Percentiles rank a stretch among this genome's conserved stretches.
These are phyloP conservation scores for Myanophis thanlyinensis DNA, from an alignment of 2,113 vertebrate species.

Conservation along the genomic window DNA sequence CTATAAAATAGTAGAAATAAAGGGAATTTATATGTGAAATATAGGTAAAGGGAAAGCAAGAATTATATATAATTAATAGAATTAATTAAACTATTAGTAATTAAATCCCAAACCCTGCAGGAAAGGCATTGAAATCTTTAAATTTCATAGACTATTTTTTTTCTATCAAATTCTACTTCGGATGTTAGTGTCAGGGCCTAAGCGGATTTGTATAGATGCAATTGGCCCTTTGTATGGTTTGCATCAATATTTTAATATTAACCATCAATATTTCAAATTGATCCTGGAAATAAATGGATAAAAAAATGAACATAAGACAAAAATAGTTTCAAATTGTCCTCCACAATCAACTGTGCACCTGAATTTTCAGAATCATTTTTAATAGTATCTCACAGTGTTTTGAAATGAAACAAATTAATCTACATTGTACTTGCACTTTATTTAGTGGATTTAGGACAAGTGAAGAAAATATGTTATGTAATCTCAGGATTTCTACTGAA, in stretches of 20 bases:
- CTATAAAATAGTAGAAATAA: not conserved
- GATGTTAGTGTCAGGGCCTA: not conserved
- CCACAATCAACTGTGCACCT: not conserved
- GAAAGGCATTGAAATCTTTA: not conserved
- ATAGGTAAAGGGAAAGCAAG: not conserved
- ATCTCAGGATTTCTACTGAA: not conserved
- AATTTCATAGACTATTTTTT: not conserved
- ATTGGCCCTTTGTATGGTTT: not conserved
- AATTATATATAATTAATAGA: not conserved
- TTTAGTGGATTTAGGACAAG: not conserved
- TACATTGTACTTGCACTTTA: not conserved
- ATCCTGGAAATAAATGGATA: not conserved
- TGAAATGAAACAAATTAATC: not conserved
- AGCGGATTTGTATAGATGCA: not conserved
- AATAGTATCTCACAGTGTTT: not conserved
- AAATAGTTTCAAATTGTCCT: not conserved
- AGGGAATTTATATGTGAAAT: not conserved
- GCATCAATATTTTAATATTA: not conserved
- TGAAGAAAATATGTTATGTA: not conserved
- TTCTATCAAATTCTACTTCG: not conserved
- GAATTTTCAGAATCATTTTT: not conserved
- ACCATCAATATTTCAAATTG: not conserved
- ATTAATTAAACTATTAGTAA: not conserved
- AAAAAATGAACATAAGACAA: not conserved
- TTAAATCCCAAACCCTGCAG: not conserved